Evolutionary conservation across 1,140 invertebrate genomes (phyloP).

Genomic region (Microplitis demolitor): DNA sequence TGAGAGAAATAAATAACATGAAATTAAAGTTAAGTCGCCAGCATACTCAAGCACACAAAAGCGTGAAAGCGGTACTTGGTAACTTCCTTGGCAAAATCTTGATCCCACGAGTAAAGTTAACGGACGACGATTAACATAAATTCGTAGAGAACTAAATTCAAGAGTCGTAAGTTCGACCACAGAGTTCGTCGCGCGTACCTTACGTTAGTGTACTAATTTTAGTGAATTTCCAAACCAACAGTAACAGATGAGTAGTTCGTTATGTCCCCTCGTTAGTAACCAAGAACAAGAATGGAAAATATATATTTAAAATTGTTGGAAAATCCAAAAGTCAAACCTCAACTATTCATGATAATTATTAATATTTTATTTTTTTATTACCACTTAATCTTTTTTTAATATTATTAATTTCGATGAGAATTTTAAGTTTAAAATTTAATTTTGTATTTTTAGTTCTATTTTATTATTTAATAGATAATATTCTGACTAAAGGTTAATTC

Average conservation of each 20-base stretch:
- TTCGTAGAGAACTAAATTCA: constrained; percentile 10
- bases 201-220: constrained; percentile 7
- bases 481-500: no score
- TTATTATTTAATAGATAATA: no score
- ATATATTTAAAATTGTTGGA: no score
- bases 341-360: no score
- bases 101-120: constrained; percentile 15
- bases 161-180: constrained; percentile 4
- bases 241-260: constrained; percentile 2
- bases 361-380: no score
- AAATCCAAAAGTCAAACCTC: no score
- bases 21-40: neutral
- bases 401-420: no score
- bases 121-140: constrained; percentile 13
- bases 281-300: neutral
- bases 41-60: neutral
- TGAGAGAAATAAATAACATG: neutral
- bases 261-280: neutral
- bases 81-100: constrained; percentile 12
- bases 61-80: neutral
- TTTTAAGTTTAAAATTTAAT: no score
- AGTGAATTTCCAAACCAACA: constrained; percentile 1
- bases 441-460: no score
- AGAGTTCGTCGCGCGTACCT: constrained; percentile 1
- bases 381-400: no score